phyloP scores from a whole-genome alignment of 2,888 invertebrate species.

The Drosophila prolongata region DNA sequence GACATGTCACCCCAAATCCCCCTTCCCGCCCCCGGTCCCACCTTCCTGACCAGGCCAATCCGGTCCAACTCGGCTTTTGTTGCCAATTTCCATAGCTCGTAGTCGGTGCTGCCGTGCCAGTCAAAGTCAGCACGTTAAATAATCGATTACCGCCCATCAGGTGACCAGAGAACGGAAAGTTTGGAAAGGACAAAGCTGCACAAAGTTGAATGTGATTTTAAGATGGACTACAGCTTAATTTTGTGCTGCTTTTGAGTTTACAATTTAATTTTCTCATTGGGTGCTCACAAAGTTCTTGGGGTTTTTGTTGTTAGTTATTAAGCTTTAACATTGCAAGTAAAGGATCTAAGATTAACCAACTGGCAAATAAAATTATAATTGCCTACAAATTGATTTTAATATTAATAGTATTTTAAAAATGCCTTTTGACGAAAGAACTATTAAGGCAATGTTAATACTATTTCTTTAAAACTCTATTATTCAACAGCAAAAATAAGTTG shows the following conservation, averaged over 20 bases:
- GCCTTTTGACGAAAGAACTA: no score
- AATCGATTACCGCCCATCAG: slow-evolving; percentile 44
- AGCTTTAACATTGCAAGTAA: no score
- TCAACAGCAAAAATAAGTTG: background rate
- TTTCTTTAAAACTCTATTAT: background rate
- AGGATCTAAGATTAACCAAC: no score
- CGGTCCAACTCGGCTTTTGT: slow-evolving; percentile 24
- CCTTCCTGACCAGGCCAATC: slow-evolving; percentile 17
- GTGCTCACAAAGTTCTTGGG: no score
- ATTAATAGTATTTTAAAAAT: no score
- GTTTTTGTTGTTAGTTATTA: no score
- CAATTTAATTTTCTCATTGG: background rate
- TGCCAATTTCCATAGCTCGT: slow-evolving; percentile 24
- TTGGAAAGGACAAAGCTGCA: slow-evolving; percentile 22
- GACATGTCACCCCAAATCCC: slow-evolving; percentile 17
- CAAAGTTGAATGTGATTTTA: slow-evolving; percentile 26
- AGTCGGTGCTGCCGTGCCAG: slow-evolving; percentile 32
- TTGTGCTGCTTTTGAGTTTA: background rate
- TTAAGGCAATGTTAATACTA: no score
- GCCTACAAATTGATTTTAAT: no score
- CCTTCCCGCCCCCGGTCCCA: background rate
- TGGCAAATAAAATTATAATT: background rate
- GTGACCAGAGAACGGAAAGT: slow-evolving; percentile 22
- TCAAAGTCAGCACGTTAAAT: slow-evolving; percentile 45
- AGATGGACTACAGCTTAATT: slow-evolving; percentile 15